Conservation (phyloP, 2,113 vertebrate species). For the Odobenus rosmarus region DNA sequence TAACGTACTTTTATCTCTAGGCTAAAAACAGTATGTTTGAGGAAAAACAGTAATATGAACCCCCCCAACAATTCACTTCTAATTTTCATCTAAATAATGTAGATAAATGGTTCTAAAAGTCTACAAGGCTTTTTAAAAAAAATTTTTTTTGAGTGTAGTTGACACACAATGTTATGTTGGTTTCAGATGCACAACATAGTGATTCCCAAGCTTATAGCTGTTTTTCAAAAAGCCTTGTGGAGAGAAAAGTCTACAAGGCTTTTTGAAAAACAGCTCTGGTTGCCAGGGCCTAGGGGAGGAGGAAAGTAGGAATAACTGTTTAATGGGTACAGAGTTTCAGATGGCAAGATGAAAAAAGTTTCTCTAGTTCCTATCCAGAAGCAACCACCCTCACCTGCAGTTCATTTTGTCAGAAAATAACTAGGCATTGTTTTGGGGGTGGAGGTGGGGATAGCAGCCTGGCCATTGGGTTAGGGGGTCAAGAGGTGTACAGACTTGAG, state of each 20-base stretch:
- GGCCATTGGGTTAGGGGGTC: background rate
- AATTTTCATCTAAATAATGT: background rate
- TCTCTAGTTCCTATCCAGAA: background rate
- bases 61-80: background rate
- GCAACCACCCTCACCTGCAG: background rate
- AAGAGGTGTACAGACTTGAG: background rate
- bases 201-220: background rate
- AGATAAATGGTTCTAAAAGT: background rate
- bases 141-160: background rate
- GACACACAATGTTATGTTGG: background rate
- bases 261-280: background rate
- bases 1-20: background rate
- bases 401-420: background rate
- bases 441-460: background rate
- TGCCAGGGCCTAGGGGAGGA: background rate
- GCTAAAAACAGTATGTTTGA: background rate
- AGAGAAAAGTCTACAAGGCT: background rate
- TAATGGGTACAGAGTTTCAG: background rate
- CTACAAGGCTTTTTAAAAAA: background rate
- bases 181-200: background rate
- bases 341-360: background rate
- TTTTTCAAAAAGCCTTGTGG: background rate
- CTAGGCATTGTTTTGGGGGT: background rate
- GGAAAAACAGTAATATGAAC: background rate
- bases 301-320: background rate